Conservation (phyloP, 2,888 invertebrate species). For the Subacronicta megacephala region DNA sequence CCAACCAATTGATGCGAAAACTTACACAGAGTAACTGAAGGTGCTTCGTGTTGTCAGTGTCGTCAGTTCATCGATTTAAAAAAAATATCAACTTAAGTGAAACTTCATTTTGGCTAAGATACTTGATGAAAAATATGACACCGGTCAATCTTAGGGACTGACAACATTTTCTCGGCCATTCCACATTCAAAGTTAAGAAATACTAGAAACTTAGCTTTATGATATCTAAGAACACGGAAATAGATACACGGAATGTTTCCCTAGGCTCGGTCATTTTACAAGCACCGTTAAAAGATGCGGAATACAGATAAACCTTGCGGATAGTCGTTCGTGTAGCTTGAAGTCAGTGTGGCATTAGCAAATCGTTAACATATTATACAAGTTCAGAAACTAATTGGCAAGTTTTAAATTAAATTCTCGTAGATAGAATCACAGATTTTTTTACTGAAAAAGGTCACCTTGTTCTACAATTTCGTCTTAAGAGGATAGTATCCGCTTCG, state of each 20-base stretch:
- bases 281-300: slow-evolving; percentile 51
- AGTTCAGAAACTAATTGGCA: slow-evolving; percentile 44
- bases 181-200: neutral
- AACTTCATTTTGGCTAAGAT: too few relatives aligned
- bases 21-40: too few relatives aligned
- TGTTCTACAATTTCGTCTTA: too few relatives aligned
- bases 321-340: slow-evolving; percentile 41
- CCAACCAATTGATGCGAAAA: too few relatives aligned
- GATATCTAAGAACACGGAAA: slow-evolving; percentile 49
- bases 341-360: slow-evolving; percentile 46
- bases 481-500: too few relatives aligned
- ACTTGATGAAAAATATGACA: too few relatives aligned
- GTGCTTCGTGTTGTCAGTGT: too few relatives aligned
- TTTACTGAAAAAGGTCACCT: too few relatives aligned
- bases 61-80: too few relatives aligned
- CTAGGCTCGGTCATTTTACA: slow-evolving; percentile 47
- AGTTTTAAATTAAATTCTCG: slow-evolving; percentile 36
- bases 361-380: slow-evolving; percentile 50
- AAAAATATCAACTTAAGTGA: too few relatives aligned
- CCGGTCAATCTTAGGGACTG: too few relatives aligned
- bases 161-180: neutral
- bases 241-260: slow-evolving; percentile 41
- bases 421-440: slow-evolving; percentile 1
- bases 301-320: slow-evolving; percentile 40
- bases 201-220: slow-evolving; percentile 14